Percentiles rank a stretch among this genome's conserved stretches.
phyloP scores from a whole-genome alignment of 64 coral and sea anemone species.

The Montipora cactus region DNA sequence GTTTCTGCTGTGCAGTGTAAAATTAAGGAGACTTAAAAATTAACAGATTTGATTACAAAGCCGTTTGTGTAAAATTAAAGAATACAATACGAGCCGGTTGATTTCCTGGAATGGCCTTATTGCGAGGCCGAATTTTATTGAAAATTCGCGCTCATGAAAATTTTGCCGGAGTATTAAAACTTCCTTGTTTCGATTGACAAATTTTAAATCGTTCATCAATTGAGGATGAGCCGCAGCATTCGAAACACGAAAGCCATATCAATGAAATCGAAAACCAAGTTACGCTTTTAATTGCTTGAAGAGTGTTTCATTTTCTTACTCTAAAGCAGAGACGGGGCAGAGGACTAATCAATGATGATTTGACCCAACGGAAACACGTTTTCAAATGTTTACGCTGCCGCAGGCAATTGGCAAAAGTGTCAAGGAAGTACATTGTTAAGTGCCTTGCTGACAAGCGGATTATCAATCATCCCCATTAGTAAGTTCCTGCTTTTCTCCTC shows the following conservation, averaged over 20 bases:
- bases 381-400: slow-evolving; percentile 5
- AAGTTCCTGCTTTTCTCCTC: no score
- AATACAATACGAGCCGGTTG: slow-evolving; percentile 4
- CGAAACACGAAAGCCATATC: no score
- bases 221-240: no score
- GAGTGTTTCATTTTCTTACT: not conserved
- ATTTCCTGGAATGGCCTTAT: slow-evolving; percentile 2
- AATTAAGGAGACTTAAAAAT: slow-evolving; percentile 13
- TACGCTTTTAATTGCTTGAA: not conserved
- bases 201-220: no score
- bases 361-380: slow-evolving; percentile 1
- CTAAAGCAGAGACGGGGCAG: not conserved
- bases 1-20: not conserved
- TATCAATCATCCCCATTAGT: no score
- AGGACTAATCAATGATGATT: slow-evolving; percentile 10
- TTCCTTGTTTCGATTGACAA: no score
- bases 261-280: not conserved
- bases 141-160: not conserved
- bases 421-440: no score
- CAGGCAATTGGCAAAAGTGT: not conserved
- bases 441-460: no score
- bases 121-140: not conserved
- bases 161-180: not conserved
- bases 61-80: not conserved
- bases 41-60: slow-evolving; percentile 16